phyloP scores from a whole-genome alignment of 2,797 vertebrate genomes.

The Synanceia verrucosa region DNA sequence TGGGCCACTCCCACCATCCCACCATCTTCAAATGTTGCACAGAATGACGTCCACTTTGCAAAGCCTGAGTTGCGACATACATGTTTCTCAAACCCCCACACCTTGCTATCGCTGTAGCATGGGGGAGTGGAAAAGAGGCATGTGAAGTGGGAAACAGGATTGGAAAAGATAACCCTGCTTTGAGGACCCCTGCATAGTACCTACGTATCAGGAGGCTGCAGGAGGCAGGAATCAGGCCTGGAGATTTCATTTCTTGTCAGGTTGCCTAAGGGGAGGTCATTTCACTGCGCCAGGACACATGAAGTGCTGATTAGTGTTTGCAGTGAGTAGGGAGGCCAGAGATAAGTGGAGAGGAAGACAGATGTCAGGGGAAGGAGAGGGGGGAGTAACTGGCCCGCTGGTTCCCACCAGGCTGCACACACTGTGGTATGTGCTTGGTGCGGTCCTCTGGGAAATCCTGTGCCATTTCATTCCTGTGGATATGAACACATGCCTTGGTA shows the following conservation, averaged over 20 bases:
- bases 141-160: conserved; percentile 78
- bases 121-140: conserved; percentile 79
- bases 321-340: conserved; percentile 63
- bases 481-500: conserved; percentile 25
- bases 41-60: conserved; percentile 63
- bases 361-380: conserved; percentile 73
- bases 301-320: conserved; percentile 81
- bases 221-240: conserved; percentile 61
- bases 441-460: conserved; percentile 30
- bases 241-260: conserved; percentile 74
- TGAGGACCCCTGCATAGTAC: conserved; percentile 51
- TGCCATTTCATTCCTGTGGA: conserved; percentile 23
- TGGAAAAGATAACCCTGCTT: conserved; percentile 74
- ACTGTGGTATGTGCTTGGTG: conserved; percentile 27
- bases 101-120: conserved; percentile 86
- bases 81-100: conserved; percentile 87
- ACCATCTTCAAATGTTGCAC: conserved; percentile 42
- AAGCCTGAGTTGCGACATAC: conserved; percentile 73
- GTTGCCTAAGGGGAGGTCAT: conserved; percentile 69
- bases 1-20: conserved; percentile 35
- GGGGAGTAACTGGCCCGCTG: conserved; percentile 53
- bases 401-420: conserved; percentile 67
- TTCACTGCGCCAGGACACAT: conserved; percentile 61
- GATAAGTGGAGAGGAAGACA: conserved; percentile 80
- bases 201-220: conserved; percentile 64